A percentile compares a stretch with the other conserved stretches of the same genome.
Evolutionary conservation across 2,888 invertebrate species (phyloP).

Genomic region (Calliscelio sp.): DNA sequence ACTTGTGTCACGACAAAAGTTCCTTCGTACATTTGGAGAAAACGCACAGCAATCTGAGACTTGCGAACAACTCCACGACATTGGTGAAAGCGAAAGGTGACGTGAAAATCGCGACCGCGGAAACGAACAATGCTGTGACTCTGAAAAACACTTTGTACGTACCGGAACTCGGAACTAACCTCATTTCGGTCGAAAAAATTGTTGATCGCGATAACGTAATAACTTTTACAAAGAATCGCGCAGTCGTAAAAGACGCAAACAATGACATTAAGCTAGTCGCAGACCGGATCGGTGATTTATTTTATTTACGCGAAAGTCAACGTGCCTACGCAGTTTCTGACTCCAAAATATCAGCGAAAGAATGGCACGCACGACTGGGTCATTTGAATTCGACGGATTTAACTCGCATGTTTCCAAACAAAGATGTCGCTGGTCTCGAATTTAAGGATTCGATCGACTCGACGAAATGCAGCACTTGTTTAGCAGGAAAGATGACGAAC

Average conservation of each 20-base stretch:
- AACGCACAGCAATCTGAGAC: background rate
- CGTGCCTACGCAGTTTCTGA: constrained; percentile 1
- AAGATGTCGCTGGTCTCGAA: constrained; percentile 18
- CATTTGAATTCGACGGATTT: constrained; percentile 34
- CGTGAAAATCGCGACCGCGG: background rate
- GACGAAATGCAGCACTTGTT: constrained; percentile 32
- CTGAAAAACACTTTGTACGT: constrained; percentile 8
- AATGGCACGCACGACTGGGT: constrained; percentile 41
- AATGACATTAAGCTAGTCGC: constrained; percentile 19
- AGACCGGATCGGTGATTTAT: constrained; percentile 36
- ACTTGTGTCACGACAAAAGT: background rate
- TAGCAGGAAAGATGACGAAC: background rate
- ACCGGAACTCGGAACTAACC: constrained; percentile 7
- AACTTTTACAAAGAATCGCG: constrained; percentile 28
- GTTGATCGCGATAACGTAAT: constrained; percentile 20
- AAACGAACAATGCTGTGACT: background rate
- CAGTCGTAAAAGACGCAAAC: background rate
- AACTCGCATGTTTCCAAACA: constrained; percentile 19
- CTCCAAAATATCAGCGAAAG: too few relatives aligned
- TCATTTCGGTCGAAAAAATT: constrained; percentile 28
- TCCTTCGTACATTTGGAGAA: background rate
- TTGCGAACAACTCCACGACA: background rate
- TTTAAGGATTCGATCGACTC: background rate
- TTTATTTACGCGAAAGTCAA: constrained; percentile 19
- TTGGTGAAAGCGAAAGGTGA: constrained; percentile 7